Conservation (phyloP, 2,113 vertebrate species). For the Notothenia coriiceps region DNA sequence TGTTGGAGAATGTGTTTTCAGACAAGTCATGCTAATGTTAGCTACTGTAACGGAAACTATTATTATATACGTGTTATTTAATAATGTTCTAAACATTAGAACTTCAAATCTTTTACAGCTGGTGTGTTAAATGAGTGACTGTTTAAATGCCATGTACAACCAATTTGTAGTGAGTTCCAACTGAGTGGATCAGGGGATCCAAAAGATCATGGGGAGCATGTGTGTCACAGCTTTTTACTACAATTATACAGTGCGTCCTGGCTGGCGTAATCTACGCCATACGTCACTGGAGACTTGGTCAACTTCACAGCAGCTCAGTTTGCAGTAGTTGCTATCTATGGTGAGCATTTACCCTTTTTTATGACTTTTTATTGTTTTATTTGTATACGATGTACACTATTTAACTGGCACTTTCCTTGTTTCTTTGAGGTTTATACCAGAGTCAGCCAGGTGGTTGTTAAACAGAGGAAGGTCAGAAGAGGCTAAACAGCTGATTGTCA, state of each 20-base stretch:
- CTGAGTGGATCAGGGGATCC: conserved; percentile 32
- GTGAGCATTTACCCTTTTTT: background rate
- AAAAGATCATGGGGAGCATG: no score
- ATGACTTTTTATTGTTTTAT: background rate
- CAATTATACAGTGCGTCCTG: no score
- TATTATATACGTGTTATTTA: no score
- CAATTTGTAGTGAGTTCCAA: conserved; percentile 80
- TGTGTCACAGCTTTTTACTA: no score
- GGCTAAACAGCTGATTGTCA: conserved; percentile 82
- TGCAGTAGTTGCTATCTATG: conserved; percentile 74
- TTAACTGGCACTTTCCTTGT: background rate
- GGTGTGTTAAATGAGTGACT: background rate
- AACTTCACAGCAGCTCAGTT: conserved; percentile 77
- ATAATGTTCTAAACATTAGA: no score
- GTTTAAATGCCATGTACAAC: conserved; percentile 50
- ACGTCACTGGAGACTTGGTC: conserved; percentile 84
- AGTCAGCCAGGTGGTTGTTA: conserved; percentile 87
- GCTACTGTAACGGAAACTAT: no score
- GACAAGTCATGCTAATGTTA: no score
- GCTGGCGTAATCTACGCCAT: no score
- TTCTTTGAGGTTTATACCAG: conserved; percentile 82
- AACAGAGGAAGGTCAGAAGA: conserved; percentile 77
- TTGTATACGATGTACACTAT: rapidly evolving
- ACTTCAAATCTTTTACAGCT: no score
- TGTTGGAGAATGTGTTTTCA: no score